These are phyloP conservation scores for Trididemnum miniatum DNA, from an alignment of 23 tunicate species.

Conservation along the genomic window DNA sequence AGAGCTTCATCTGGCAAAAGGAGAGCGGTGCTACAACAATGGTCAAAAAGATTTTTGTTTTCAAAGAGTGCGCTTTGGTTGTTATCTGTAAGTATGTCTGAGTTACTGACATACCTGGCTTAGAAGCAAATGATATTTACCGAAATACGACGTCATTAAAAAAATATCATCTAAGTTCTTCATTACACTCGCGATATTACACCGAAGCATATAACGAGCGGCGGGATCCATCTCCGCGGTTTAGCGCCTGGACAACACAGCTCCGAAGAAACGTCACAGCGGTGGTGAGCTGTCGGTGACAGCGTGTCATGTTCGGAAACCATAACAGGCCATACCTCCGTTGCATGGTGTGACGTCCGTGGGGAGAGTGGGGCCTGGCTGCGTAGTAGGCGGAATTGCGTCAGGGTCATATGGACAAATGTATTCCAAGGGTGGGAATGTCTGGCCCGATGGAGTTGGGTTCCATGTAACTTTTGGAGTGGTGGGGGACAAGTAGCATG, in stretches of 20 bases:
- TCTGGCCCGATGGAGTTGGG: conserved; percentile 43
- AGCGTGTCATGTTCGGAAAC: not conserved
- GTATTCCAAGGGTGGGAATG: conserved; percentile 40
- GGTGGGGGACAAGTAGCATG: conserved; percentile 50
- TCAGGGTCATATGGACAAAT: conserved; percentile 40
- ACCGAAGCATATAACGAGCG: not conserved
- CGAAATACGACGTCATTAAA: no score
- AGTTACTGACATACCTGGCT: no score
- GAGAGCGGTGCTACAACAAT: not conserved
- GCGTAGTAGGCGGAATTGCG: conserved; percentile 4
- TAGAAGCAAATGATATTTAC: no score
- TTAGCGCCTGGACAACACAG: not conserved
- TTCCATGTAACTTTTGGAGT: conserved; percentile 82
- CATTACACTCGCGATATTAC: not conserved
- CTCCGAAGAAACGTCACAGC: not conserved
- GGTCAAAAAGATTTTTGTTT: not conserved
- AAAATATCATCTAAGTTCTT: not conserved
- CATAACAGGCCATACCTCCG: no score
- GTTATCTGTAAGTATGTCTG: not conserved
- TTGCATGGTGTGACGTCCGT: not conserved
- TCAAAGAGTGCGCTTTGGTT: not conserved
- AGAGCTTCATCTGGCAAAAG: no score
- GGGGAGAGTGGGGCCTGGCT: not conserved
- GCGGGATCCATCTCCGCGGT: not conserved
- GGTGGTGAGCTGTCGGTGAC: not conserved